A percentile compares a stretch with the other conserved stretches of the same genome.
These are phyloP conservation scores for Diaprepes abbreviatus DNA, from an alignment of 2,888 invertebrate species.

Conservation along the genomic window DNA sequence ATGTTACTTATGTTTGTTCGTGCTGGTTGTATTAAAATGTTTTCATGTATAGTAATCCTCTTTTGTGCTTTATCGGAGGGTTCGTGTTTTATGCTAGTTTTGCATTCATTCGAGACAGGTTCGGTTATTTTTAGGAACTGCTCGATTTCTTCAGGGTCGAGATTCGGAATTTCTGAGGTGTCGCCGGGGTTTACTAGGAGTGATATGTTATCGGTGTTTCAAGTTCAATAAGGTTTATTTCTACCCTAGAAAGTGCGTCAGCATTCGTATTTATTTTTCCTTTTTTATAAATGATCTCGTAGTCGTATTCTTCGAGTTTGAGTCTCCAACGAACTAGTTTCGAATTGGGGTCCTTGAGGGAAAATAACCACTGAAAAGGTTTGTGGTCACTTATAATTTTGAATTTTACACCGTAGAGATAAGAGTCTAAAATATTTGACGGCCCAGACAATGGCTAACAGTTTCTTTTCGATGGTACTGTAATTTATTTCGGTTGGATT, in stretches of 20 bases:
- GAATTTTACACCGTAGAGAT: constrained; percentile 38
- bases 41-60: not conserved
- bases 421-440: too few species aligned
- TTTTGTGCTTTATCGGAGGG: not conserved
- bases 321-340: constrained; percentile 34
- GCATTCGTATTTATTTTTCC: constrained; percentile 38
- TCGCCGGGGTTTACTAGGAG: not conserved
- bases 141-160: not conserved
- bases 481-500: constrained; percentile 9
- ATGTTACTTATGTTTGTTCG: not conserved
- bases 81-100: too few species aligned
- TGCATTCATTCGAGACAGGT: not conserved
- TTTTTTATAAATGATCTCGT: constrained; percentile 42
- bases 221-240: constrained; percentile 17
- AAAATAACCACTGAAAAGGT: constrained; percentile 44
- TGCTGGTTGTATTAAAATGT: not conserved
- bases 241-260: constrained; percentile 33
- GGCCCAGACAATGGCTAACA: too few species aligned
- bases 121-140: not conserved
- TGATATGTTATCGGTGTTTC: too few species aligned
- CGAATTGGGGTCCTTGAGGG: constrained; percentile 43
- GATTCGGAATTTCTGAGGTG: not conserved
- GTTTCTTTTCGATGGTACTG: too few species aligned
- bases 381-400: constrained; percentile 45
- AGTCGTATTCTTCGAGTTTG: constrained; percentile 40